phyloP scores from a whole-genome alignment of 2,888 invertebrate species.

The Parnassius glacialis region DNA sequence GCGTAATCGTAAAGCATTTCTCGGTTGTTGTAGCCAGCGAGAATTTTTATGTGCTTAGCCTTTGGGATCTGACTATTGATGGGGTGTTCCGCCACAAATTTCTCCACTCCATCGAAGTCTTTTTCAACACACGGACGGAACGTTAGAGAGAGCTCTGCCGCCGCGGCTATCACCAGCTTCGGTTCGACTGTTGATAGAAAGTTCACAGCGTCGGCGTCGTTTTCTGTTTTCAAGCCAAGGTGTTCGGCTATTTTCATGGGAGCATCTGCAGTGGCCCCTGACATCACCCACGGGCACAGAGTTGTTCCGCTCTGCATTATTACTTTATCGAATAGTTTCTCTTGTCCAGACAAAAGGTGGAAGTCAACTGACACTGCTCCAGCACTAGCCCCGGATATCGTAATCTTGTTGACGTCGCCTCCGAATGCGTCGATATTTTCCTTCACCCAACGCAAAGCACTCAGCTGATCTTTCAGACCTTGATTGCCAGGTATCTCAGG shows the following conservation, averaged over 20 bases:
- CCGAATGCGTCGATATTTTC: slow-evolving; percentile 54
- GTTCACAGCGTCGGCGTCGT: slow-evolving; percentile 41
- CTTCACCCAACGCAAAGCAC: slow-evolving; percentile 54
- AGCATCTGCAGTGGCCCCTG: slow-evolving; percentile 39
- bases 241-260: slow-evolving; percentile 44
- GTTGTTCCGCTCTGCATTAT: slow-evolving; percentile 52
- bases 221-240: slow-evolving; percentile 38
- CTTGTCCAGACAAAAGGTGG: slow-evolving; percentile 45
- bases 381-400: slow-evolving; percentile 51
- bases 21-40: slow-evolving; percentile 51
- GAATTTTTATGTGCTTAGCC: slow-evolving; percentile 41
- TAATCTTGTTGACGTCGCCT: slow-evolving; percentile 50
- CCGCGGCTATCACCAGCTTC: slow-evolving; percentile 39
- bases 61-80: slow-evolving; percentile 41
- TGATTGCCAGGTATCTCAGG: slow-evolving; percentile 54
- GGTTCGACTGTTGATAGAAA: slow-evolving; percentile 39
- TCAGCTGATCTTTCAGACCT: slow-evolving; percentile 55
- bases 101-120: slow-evolving; percentile 43
- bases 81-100: slow-evolving; percentile 46
- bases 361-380: slow-evolving; percentile 51
- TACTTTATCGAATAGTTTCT: slow-evolving; percentile 44
- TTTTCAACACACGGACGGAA: slow-evolving; percentile 54
- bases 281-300: slow-evolving; percentile 36
- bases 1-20: slow-evolving; percentile 39
- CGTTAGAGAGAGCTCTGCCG: slow-evolving; percentile 30